phyloP scores from a whole-genome alignment of 2,113 vertebrate species.

The Hepsetus odoe region DNA sequence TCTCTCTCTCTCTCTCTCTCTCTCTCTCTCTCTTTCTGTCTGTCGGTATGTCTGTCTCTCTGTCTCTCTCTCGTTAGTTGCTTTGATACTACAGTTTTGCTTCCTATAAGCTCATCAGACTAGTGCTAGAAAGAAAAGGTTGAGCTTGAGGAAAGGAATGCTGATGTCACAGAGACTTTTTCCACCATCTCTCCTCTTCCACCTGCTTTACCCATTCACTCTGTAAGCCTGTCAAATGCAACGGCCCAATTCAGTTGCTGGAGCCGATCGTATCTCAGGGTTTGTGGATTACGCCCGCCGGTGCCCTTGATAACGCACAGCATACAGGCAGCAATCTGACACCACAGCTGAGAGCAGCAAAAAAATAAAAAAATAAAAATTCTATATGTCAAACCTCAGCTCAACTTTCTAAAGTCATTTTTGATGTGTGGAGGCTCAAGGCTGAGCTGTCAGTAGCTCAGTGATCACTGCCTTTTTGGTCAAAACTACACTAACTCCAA shows the following conservation, averaged over 20 bases:
- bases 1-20: slow-evolving; percentile 33
- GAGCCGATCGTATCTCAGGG: slow-evolving; percentile 45
- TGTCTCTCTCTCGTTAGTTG: neutral
- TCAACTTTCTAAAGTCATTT: slow-evolving; percentile 37
- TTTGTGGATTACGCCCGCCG: slow-evolving; percentile 49
- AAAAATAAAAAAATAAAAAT: too few relatives aligned
- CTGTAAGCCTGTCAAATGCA: slow-evolving; percentile 51
- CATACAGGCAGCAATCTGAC: slow-evolving; percentile 23
- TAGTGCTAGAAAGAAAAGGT: slow-evolving; percentile 64
- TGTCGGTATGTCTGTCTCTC: neutral
- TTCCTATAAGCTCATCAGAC: slow-evolving; percentile 60
- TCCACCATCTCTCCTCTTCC: slow-evolving; percentile 38
- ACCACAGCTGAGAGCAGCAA: slow-evolving; percentile 36
- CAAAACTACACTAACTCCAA: neutral
- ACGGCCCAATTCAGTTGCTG: slow-evolving; percentile 27
- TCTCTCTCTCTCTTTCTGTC: neutral
- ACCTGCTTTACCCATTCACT: slow-evolving; percentile 8
- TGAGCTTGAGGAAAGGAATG: slow-evolving; percentile 51
- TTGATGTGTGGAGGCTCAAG: slow-evolving; percentile 43
- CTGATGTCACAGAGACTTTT: slow-evolving; percentile 57
- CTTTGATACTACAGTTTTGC: slow-evolving; percentile 30
- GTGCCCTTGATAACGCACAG: slow-evolving; percentile 41
- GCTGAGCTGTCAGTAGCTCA: slow-evolving; percentile 32
- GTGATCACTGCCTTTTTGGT: slow-evolving; percentile 7
- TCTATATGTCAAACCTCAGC: slow-evolving; percentile 48